Evolutionary conservation across 2,113 vertebrate species (phyloP).

Genomic region (Glareola pratincola): DNA sequence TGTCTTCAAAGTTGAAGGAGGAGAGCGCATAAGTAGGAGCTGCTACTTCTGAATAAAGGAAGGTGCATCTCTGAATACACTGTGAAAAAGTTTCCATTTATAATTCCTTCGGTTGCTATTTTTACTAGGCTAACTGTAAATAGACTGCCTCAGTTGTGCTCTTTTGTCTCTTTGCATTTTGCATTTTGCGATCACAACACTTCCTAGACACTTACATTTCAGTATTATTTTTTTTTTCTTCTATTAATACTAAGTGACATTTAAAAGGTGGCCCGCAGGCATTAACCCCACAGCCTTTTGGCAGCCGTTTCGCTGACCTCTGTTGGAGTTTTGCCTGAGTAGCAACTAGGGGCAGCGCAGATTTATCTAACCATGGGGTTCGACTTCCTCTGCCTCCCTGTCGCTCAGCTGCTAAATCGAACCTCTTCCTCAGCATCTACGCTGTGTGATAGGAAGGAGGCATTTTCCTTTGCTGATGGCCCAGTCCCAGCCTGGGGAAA

Average conservation of each 20-base stretch:
- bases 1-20: background rate
- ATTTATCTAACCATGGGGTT: background rate
- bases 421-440: background rate
- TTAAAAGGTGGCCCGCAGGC: constrained; percentile 31
- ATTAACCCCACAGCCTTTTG: constrained; percentile 30
- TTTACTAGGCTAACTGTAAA: background rate
- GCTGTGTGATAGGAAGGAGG: background rate
- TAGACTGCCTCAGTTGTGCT: background rate
- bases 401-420: background rate
- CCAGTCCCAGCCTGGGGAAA: background rate
- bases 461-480: background rate
- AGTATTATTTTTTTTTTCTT: background rate
- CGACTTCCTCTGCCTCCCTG: background rate
- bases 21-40: background rate
- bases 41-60: background rate
- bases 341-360: background rate
- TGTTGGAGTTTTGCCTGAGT: constrained; percentile 3
- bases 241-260: background rate
- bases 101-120: background rate
- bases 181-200: background rate
- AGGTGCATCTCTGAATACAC: background rate
- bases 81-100: background rate
- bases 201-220: background rate
- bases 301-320: constrained; percentile 15
- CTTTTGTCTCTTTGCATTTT: background rate